phyloP scores from a whole-genome alignment of 2,797 vertebrate genomes.

The Ceyx erithaca region DNA sequence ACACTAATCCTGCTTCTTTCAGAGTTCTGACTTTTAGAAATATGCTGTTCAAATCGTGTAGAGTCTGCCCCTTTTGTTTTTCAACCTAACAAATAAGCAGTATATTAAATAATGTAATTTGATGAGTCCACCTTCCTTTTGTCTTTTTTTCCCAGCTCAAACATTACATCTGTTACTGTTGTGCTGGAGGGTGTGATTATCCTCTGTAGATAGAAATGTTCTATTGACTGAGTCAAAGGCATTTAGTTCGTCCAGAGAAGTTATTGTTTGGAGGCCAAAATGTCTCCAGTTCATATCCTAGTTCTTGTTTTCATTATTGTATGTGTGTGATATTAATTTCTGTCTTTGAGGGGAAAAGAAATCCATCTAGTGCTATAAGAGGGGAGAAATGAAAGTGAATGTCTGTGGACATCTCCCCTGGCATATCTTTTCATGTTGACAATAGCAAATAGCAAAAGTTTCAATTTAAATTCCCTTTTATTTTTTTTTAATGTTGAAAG shows the following conservation, averaged over 20 bases:
- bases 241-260: slow-evolving; percentile 38
- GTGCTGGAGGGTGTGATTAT: slow-evolving; percentile 42
- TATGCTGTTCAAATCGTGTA: neutral
- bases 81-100: neutral
- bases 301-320: slow-evolving; percentile 37
- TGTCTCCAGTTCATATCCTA: slow-evolving; percentile 70
- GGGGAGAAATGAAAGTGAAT: slow-evolving; percentile 12
- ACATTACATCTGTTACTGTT: neutral
- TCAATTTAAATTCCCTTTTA: neutral
- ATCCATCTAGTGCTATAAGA: slow-evolving; percentile 23
- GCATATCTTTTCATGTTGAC: neutral
- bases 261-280: slow-evolving; percentile 75
- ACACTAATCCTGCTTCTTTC: neutral
- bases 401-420: slow-evolving; percentile 6
- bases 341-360: slow-evolving; percentile 32
- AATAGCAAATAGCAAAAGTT: neutral
- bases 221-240: slow-evolving; percentile 41
- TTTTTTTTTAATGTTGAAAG: neutral
- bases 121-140: neutral
- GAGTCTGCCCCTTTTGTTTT: neutral
- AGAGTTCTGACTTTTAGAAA: neutral
- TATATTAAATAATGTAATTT: neutral
- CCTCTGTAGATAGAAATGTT: slow-evolving; percentile 34
- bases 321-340: slow-evolving; percentile 64
- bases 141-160: neutral